Conservation (phyloP, 2,113 vertebrate genomes). For the Petromus typicus region DNA sequence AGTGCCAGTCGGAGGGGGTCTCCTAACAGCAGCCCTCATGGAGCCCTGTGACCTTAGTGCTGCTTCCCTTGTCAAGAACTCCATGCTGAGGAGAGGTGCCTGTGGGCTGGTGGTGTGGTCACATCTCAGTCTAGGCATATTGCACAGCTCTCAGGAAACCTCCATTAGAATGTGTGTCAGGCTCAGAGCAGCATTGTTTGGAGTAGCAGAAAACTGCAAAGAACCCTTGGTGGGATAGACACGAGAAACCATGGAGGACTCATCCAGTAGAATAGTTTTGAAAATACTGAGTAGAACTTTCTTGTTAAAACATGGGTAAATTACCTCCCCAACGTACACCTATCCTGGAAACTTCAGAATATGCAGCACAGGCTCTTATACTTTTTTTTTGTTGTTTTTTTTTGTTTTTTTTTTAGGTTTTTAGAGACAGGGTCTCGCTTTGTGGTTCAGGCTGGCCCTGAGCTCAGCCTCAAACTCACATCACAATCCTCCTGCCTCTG, state of each 20-base stretch:
- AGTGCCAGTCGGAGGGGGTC: not conserved
- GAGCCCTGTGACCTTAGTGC: not conserved
- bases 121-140: not conserved
- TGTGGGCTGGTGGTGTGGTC: not conserved
- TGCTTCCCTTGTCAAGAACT: not conserved
- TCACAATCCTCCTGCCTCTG: no score
- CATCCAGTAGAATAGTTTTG: not conserved
- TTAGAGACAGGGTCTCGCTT: no score
- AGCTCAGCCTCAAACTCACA: no score
- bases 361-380: not conserved
- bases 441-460: no score
- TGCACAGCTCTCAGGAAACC: not conserved
- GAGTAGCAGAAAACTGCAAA: not conserved
- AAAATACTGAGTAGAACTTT: not conserved
- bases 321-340: not conserved
- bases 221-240: not conserved
- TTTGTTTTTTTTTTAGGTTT: no score
- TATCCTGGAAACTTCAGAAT: not conserved
- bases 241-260: not conserved
- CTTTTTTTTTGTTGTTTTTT: no score
- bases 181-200: not conserved
- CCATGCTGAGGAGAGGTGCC: not conserved
- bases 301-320: not conserved
- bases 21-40: not conserved
- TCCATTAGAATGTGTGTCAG: not conserved